These are phyloP conservation scores for Epiblema foenella DNA, from an alignment of 2,888 invertebrate genomes.

Conservation along the genomic window DNA sequence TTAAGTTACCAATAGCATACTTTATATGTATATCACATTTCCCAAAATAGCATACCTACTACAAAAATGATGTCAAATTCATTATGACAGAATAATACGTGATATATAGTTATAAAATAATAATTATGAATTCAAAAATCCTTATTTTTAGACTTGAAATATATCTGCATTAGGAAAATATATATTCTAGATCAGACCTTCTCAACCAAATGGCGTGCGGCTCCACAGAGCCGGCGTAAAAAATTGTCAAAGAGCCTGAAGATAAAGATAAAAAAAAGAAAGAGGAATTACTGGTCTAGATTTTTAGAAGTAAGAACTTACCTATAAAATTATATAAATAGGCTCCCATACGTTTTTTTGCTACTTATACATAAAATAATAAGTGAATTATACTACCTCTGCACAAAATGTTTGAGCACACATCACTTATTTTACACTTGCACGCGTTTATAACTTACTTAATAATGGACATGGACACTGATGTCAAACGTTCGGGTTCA, in stretches of 20 bases:
- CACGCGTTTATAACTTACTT: conserved; percentile 34
- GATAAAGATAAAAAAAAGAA: neutral
- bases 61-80: conserved; percentile 54
- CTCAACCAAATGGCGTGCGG: neutral
- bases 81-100: conserved; percentile 56
- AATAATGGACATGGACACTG: conserved; percentile 1
- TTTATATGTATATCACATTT: conserved; percentile 52
- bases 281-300: conserved; percentile 21
- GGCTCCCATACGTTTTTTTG: conserved; percentile 63
- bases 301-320: conserved; percentile 25
- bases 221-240: neutral
- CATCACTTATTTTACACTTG: conserved; percentile 34
- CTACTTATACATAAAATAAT: conserved; percentile 46
- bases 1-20: conserved; percentile 47
- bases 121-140: conserved; percentile 62
- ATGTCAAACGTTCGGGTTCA: neutral
- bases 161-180: conserved; percentile 64
- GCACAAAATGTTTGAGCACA: conserved; percentile 43
- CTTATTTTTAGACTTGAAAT: conserved; percentile 75
- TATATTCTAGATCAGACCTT: conserved; percentile 30
- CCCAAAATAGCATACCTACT: conserved; percentile 46
- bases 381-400: conserved; percentile 37
- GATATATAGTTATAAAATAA: conserved; percentile 62
- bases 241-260: neutral
- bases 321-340: conserved; percentile 27